Evolutionary conservation across 2,888 invertebrate genomes (phyloP).

Genomic region (Barypeithes pellucidus): DNA sequence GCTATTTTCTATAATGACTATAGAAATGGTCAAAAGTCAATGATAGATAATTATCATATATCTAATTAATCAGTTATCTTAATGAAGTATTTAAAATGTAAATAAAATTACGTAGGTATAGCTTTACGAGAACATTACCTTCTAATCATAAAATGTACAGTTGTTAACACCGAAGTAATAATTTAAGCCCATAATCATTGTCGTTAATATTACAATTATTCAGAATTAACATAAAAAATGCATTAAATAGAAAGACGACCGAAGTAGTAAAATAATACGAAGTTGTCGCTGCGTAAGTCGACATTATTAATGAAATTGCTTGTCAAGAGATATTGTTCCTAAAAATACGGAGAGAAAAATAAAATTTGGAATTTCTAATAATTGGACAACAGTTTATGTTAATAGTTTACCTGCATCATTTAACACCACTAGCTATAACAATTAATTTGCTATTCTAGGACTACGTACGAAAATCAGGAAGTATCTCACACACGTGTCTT

Average conservation of each 20-base stretch:
- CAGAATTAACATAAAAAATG: slow-evolving; percentile 43
- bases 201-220: slow-evolving; percentile 35
- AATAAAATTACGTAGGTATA: slow-evolving; percentile 12
- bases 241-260: slow-evolving; percentile 27
- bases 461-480: no score
- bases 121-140: background rate
- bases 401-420: no score
- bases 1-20: background rate
- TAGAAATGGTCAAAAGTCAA: background rate
- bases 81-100: background rate
- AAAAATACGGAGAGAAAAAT: background rate
- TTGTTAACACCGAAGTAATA: slow-evolving; percentile 7
- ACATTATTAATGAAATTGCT: background rate
- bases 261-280: background rate
- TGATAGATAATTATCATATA: background rate
- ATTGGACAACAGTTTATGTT: no score
- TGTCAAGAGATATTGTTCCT: background rate
- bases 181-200: slow-evolving; percentile 26
- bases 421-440: no score
- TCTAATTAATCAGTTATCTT: background rate
- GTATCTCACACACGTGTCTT: no score
- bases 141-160: background rate
- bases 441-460: no score
- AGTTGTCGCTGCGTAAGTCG: background rate
- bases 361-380: background rate